Conservation (phyloP, 2,113 vertebrate species). For the Fregata magnificens region DNA sequence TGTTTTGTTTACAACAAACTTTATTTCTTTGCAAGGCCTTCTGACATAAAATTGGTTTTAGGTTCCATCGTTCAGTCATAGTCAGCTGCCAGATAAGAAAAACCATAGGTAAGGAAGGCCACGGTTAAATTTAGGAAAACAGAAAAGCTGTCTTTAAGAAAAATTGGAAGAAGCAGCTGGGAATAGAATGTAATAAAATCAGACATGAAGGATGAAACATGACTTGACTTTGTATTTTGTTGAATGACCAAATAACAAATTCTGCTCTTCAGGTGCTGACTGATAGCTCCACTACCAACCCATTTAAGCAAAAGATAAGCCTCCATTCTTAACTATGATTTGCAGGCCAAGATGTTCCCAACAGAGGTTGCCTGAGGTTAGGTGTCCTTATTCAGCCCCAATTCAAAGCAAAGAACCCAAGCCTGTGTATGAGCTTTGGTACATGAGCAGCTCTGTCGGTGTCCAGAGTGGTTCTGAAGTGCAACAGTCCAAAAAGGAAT, state of each 20-base stretch:
- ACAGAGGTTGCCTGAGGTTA: neutral
- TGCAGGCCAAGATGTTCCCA: neutral
- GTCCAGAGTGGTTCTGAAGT: neutral
- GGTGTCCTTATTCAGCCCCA: neutral
- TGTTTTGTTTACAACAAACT: neutral
- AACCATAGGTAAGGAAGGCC: neutral
- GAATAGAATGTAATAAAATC: neutral
- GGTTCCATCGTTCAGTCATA: neutral
- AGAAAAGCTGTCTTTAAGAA: neutral
- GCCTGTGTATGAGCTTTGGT: accelerated
- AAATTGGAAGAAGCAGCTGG: neutral
- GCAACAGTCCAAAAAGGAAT: neutral
- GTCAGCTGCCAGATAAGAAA: neutral
- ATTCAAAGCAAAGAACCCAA: neutral
- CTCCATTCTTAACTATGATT: neutral
- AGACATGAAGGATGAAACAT: neutral
- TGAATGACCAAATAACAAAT: neutral
- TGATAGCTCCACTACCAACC: neutral
- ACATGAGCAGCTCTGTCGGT: accelerated
- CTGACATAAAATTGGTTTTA: neutral
- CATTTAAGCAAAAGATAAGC: neutral
- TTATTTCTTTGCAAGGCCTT: neutral
- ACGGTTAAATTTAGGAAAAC: neutral
- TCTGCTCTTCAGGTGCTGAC: neutral
- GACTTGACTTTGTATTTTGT: neutral